Evolutionary conservation across 64 coral and sea anemone genomes (phyloP).

Genomic region (Anthopleura sola): DNA sequence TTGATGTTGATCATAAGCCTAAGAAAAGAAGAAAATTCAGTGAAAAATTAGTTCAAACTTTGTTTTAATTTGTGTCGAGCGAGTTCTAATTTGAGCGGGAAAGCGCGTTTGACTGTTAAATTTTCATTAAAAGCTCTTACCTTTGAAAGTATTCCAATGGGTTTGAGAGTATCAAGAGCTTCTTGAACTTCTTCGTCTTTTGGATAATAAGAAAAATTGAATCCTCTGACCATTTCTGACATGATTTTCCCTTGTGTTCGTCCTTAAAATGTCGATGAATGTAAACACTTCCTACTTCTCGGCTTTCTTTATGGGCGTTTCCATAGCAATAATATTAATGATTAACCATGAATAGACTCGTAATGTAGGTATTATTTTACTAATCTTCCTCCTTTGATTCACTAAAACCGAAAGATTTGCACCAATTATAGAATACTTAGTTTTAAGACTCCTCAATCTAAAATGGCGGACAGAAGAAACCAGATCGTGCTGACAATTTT

Average conservation of each 20-base stretch:
- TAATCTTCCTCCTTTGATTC: not conserved
- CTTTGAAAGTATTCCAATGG: conserved; percentile 80
- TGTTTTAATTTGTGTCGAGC: not conserved
- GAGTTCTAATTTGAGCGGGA: not conserved
- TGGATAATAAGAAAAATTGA: conserved; percentile 60
- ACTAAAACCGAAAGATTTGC: not conserved
- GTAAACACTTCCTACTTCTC: not conserved
- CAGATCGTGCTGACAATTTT: not conserved
- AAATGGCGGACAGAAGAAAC: not conserved
- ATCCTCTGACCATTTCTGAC: conserved; percentile 23
- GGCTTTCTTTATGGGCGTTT: not conserved
- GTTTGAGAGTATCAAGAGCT: conserved; percentile 72
- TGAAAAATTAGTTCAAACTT: not conserved
- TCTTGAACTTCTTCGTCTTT: conserved; percentile 66
- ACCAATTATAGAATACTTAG: not conserved
- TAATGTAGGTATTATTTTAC: not conserved
- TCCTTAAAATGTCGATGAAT: not conserved
- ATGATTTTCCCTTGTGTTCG: not conserved
- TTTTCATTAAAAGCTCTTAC: conserved; percentile 24
- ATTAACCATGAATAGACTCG: not conserved
- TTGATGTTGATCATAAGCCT: conserved; percentile 85
- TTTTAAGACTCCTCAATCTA: not conserved
- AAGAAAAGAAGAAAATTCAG: not conserved
- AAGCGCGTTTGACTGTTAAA: not conserved
- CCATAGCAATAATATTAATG: conserved; percentile 22